Percentiles rank a stretch among this genome's conserved stretches.
phyloP scores from a whole-genome alignment of 1,140 invertebrate genomes.

The Schlechtendalia chinensis region DNA sequence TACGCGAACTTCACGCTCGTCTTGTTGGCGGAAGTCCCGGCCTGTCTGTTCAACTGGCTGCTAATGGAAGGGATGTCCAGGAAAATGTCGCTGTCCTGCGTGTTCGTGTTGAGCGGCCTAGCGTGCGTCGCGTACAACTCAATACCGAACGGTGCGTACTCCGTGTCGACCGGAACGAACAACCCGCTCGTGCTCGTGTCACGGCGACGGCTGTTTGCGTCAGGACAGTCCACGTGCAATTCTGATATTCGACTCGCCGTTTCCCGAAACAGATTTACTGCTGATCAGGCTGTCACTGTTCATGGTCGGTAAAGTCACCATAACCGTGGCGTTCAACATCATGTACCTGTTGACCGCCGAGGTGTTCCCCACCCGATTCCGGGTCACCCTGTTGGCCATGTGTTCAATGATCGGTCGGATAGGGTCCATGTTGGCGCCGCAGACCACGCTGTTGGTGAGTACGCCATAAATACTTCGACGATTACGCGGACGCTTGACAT shows the following conservation, averaged over 20 bases:
- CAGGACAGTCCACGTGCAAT: too few relatives aligned
- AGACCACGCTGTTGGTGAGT: slow-evolving; percentile 66
- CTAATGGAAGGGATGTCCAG: slow-evolving; percentile 51
- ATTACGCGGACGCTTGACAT: too few relatives aligned
- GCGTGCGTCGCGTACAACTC: slow-evolving; percentile 51
- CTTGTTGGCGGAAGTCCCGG: slow-evolving; percentile 60
- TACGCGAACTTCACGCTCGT: slow-evolving; percentile 61
- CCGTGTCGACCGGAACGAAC: too few relatives aligned
- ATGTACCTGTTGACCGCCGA: slow-evolving; percentile 71
- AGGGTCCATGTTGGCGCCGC: slow-evolving; percentile 68
- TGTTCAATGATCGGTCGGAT: slow-evolving; percentile 72
- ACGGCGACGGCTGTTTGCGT: too few relatives aligned
- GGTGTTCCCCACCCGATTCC: slow-evolving; percentile 68
- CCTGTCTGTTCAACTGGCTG: slow-evolving; percentile 50
- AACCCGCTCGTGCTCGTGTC: too few relatives aligned
- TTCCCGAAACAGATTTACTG: slow-evolving; percentile 33
- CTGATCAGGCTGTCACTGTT: slow-evolving; percentile 58
- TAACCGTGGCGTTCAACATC: slow-evolving; percentile 68
- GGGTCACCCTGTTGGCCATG: slow-evolving; percentile 65
- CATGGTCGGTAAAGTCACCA: slow-evolving; percentile 72
- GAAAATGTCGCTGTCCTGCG: slow-evolving; percentile 37
- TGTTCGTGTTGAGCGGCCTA: slow-evolving; percentile 51
- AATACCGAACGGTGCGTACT: slow-evolving; percentile 49
- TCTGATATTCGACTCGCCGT: too few relatives aligned
- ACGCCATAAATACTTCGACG: not conserved